These are phyloP conservation scores for Hymenochirus boettgeri DNA, from an alignment of 2,113 vertebrate species.

Conservation along the genomic window DNA sequence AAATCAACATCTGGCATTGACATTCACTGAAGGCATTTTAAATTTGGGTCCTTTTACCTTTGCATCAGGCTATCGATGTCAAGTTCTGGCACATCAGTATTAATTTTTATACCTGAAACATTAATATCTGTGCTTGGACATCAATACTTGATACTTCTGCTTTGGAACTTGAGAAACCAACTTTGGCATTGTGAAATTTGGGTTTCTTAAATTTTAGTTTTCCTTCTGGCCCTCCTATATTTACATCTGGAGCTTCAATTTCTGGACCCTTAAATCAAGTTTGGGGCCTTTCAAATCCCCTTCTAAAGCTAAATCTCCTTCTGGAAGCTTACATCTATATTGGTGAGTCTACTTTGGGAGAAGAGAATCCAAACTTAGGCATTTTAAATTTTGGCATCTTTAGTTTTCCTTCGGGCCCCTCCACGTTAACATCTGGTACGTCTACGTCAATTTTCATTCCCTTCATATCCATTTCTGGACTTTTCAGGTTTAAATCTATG, in stretches of 20 bases:
- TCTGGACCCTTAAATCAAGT: slow-evolving; percentile 34
- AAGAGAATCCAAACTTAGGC: slow-evolving; percentile 67
- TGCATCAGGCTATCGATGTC: too few species aligned
- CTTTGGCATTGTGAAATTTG: slow-evolving; percentile 47
- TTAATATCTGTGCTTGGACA: too few species aligned
- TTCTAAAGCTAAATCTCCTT: not conserved
- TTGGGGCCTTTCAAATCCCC: too few species aligned
- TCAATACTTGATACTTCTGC: too few species aligned
- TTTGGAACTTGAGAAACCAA: too few species aligned
- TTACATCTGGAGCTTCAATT: slow-evolving; percentile 30
- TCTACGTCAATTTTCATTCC: slow-evolving; percentile 33
- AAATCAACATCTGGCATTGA: too few species aligned
- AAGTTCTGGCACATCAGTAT: too few species aligned
- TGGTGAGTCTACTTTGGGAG: not conserved
- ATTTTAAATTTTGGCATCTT: slow-evolving; percentile 75
- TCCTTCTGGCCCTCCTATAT: slow-evolving; percentile 38
- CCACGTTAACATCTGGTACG: slow-evolving; percentile 18
- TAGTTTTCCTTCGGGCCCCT: slow-evolving; percentile 51
- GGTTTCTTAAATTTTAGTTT: slow-evolving; percentile 51
- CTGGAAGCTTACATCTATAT: slow-evolving; percentile 44
- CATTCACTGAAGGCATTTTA: too few species aligned
- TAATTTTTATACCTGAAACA: too few species aligned
- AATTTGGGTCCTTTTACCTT: too few species aligned
- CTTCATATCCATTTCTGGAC: slow-evolving; percentile 20
- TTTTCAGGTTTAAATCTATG: slow-evolving; percentile 36